Conservation (phyloP, 2,888 invertebrate species). For the Xestobium rufovillosum region DNA sequence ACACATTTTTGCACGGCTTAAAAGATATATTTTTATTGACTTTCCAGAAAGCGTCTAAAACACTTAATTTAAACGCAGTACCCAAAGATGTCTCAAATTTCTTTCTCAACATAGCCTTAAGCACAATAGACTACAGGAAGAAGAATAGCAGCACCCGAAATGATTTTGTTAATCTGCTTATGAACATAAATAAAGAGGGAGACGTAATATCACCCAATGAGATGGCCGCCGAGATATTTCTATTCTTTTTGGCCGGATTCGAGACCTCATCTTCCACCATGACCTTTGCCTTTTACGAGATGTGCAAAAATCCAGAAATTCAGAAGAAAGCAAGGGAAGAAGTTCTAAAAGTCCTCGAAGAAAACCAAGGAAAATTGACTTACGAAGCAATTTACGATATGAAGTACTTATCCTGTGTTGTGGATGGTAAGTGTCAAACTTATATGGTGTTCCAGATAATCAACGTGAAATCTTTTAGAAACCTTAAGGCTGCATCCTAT, state of each 20-base stretch:
- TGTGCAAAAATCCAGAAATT: conserved; percentile 39
- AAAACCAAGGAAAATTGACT: conserved; percentile 34
- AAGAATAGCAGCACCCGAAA: conserved; percentile 24
- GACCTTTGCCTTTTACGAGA: conserved; percentile 37
- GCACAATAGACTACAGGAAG: conserved; percentile 28
- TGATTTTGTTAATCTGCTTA: conserved; percentile 39
- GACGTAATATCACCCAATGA: conserved; percentile 24
- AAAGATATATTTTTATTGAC: conserved; percentile 9
- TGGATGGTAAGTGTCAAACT: conserved; percentile 34
- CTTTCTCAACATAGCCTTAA: conserved; percentile 26
- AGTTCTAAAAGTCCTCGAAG: conserved; percentile 30
- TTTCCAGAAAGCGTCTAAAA: conserved; percentile 17
- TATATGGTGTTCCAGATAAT: too few species aligned
- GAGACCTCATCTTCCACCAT: conserved; percentile 44
- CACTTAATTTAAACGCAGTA: conserved; percentile 18
- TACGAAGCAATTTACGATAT: conserved; percentile 42
- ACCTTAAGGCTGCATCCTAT: too few species aligned
- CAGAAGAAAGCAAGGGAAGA: conserved; percentile 43
- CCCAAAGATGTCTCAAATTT: conserved; percentile 26
- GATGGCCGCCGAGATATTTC: conserved; percentile 38
- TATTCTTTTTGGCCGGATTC: conserved; percentile 46
- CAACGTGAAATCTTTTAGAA: too few species aligned
- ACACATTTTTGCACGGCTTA: conserved; percentile 7
- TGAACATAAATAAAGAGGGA: conserved; percentile 26
- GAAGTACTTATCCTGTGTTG: conserved; percentile 43